Conservation (phyloP, 1,140 invertebrate genomes). For the Amyelois transitella region DNA sequence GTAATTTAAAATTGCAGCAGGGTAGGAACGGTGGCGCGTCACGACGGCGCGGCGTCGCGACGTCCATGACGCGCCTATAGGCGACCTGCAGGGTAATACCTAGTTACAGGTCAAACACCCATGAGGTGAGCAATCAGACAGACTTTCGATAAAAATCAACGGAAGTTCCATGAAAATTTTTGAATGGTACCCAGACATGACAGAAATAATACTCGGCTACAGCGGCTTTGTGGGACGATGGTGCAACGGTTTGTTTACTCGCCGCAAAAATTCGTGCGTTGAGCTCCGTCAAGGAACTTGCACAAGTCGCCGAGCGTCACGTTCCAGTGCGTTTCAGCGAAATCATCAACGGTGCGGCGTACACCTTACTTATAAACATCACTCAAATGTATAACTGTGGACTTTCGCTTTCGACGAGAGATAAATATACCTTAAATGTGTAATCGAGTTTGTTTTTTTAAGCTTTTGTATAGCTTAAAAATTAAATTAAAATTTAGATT, state of each 20-base stretch:
- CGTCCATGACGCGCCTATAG: constrained; percentile 7
- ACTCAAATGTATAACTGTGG: constrained; percentile 20
- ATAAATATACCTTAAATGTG: not conserved
- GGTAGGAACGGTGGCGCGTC: constrained; percentile 33
- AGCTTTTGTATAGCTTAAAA: too few relatives aligned
- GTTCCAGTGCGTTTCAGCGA: constrained; percentile 37
- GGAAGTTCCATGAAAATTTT: not conserved
- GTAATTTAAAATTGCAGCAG: constrained; percentile 60
- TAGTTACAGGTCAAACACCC: not conserved
- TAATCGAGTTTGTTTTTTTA: too few relatives aligned
- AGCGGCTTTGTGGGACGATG: not conserved
- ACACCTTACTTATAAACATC: not conserved
- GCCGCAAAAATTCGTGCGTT: constrained; percentile 9
- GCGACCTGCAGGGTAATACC: not conserved
- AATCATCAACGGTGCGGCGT: constrained; percentile 18
- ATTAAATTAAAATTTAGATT: too few relatives aligned
- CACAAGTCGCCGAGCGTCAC: constrained; percentile 38
- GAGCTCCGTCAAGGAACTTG: constrained; percentile 32
- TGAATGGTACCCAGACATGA: not conserved
- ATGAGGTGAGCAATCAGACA: not conserved
- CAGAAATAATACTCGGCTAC: too few relatives aligned
- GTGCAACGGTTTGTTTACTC: not conserved
- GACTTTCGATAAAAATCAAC: not conserved
- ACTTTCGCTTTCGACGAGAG: constrained; percentile 26
- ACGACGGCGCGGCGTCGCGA: constrained; percentile 14